A percentile compares a stretch with the other conserved stretches of the same genome.
Conservation (phyloP, 2,888 invertebrate genomes). For the Athalia circularis region DNA sequence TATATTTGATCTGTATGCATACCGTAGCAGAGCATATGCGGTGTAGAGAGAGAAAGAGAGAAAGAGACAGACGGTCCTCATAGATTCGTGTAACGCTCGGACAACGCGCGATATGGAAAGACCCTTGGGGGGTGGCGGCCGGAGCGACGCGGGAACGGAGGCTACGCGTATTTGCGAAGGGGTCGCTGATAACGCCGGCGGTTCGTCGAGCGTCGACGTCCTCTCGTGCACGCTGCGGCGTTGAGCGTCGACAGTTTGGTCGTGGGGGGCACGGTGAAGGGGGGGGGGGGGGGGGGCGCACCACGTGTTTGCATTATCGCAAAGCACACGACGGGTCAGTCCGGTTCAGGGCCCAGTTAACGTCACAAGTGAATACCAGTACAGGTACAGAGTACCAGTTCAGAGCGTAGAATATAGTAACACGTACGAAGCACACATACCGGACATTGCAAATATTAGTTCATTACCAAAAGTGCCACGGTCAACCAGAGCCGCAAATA, state of each 20-base stretch:
- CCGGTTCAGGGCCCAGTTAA: conserved; percentile 4
- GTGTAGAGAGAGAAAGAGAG: not conserved
- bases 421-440: conserved; percentile 44
- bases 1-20: conserved; percentile 57
- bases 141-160: conserved; percentile 38
- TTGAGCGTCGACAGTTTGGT: conserved; percentile 53
- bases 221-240: too few species aligned
- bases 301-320: conserved; percentile 34
- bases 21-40: conserved; percentile 49
- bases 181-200: conserved; percentile 68
- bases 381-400: not conserved
- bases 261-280: conserved; percentile 48
- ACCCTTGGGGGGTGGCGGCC: conserved; percentile 57
- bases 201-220: conserved; percentile 49
- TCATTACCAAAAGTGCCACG: conserved; percentile 73
- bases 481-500: conserved; percentile 52
- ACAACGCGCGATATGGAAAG: conserved; percentile 45
- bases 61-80: not conserved
- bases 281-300: not conserved
- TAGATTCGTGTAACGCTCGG: not conserved
- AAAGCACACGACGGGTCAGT: not conserved
- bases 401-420: not conserved
- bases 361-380: conserved; percentile 13
- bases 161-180: conserved; percentile 66
- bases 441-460: conserved; percentile 73